Evolutionary conservation across 2,888 invertebrate species (phyloP).

Genomic region (Callinectes sapidus): DNA sequence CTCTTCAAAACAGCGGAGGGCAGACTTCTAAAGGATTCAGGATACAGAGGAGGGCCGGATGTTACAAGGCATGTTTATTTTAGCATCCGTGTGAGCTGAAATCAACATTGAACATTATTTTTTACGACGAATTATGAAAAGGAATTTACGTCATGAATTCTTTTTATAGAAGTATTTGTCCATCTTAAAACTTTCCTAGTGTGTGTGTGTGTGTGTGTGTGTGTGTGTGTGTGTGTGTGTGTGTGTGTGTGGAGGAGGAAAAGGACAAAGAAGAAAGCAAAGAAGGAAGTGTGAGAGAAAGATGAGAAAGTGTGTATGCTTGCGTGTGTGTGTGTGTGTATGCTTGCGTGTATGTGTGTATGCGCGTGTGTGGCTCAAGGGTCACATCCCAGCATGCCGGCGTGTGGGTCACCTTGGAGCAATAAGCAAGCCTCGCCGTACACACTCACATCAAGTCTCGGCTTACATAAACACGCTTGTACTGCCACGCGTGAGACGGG

Average conservation of each 20-base stretch:
- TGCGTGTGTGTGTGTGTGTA: background rate
- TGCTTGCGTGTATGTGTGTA: background rate
- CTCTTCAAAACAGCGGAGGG: no score
- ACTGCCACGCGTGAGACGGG: background rate
- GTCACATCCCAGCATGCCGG: background rate
- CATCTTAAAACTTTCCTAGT: background rate
- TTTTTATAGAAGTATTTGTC: no score
- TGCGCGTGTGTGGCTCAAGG: background rate
- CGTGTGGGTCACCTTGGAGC: background rate
- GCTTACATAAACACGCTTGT: no score
- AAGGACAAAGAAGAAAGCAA: background rate
- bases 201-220: conserved; percentile 19
- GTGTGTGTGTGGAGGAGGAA: conserved; percentile 1
- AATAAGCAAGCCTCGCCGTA: background rate
- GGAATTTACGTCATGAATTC: no score
- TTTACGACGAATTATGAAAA: no score
- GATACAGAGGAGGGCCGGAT: no score
- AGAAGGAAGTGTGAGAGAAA: background rate
- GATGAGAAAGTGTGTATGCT: background rate
- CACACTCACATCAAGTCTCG: no score
- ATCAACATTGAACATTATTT: no score
- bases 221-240: conserved; percentile 39
- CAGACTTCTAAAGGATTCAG: no score
- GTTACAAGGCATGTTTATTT: background rate
- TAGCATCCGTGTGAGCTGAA: no score